Evolutionary conservation across 2,888 invertebrate species (phyloP), one percentile per base, ranked within the genome.

Genomic region (Gymnoscelis rufifasciata): DNA sequence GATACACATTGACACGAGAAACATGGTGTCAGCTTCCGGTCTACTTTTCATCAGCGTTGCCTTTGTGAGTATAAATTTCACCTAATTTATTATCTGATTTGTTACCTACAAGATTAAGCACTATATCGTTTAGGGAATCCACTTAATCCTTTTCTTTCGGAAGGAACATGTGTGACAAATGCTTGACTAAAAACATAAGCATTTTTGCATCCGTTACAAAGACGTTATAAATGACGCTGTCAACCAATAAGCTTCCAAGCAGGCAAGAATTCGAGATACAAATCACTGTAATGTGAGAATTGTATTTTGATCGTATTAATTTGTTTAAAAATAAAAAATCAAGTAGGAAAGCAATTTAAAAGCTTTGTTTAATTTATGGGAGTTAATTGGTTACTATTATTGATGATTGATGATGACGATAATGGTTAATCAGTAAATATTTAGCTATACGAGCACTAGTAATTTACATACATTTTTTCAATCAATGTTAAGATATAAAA

Each of bases 321-420:
- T 82, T 79, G 81, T 79, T 80, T 78, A 77, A 69, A 62, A 64
- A 61, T 75, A 81, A 75, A 76, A 58, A 57, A 19, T n/a, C n/a
- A n/a, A n/a, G n/a, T n/a, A n/a, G n/a, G n/a, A 19, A 19, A 57
- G 69, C 76, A 81, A 83, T 83, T 83, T 80, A 80, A 74, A 62
- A 67, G 69, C 72, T 71, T 64, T 65, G 58, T 64, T 67, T 61
- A 59, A 62, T 71, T 68, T 67, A 69, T 65, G n/a, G n/a, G n/a
- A n/a, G n/a, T n/a, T n/a, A n/a, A n/a, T n/a, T n/a, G n/a, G n/a
- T n/a, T n/a, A n/a, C n/a, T n/a, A n/a, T n/a, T n/a, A n/a, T n/a
- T n/a, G n/a, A n/a, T n/a, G n/a, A n/a, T n/a, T n/a, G n/a, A n/a
- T n/a, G n/a, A n/a, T n/a, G n/a, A n/a, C n/a, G n/a, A n/a, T n/a